Conservation (phyloP, 2,797 vertebrate genomes). For the Phalanger gymnotis region DNA sequence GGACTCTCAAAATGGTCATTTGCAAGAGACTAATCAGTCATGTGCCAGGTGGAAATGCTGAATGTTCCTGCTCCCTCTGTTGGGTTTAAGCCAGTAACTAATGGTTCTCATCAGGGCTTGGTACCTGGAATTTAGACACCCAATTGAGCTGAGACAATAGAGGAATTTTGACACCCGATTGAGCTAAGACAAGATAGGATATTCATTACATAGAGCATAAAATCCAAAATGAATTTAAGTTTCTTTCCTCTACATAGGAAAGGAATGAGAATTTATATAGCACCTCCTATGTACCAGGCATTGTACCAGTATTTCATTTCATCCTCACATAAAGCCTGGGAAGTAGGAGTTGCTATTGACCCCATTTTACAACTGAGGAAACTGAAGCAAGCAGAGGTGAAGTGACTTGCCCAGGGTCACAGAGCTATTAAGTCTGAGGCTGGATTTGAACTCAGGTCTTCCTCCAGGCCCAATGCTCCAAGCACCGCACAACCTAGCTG, state of each 20-base stretch:
- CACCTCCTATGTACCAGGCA: background rate
- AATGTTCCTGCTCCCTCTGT: background rate
- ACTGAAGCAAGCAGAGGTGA: background rate
- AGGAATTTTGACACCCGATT: no score
- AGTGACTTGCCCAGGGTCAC: background rate
- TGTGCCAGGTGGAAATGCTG: background rate
- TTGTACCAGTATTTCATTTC: background rate
- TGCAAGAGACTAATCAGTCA: background rate
- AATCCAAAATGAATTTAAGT: background rate
- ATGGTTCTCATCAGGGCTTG: accelerated
- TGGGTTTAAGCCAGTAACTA: no score
- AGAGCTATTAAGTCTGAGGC: background rate
- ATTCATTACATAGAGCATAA: accelerated
- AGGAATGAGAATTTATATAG: background rate
- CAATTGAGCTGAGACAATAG: no score
- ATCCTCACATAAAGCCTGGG: background rate
- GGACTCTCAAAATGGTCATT: no score
- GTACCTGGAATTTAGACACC: background rate
- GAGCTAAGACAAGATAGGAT: no score
- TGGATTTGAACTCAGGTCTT: background rate
- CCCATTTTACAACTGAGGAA: background rate
- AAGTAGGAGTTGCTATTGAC: background rate
- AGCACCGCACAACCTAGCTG: background rate
- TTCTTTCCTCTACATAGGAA: accelerated
- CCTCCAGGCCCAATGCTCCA: background rate